A percentile compares a stretch with the other conserved stretches of the same genome.
These are phyloP conservation scores for Cataglyphis livida DNA, from an alignment of 2,888 invertebrate genomes.

Conservation along the genomic window DNA sequence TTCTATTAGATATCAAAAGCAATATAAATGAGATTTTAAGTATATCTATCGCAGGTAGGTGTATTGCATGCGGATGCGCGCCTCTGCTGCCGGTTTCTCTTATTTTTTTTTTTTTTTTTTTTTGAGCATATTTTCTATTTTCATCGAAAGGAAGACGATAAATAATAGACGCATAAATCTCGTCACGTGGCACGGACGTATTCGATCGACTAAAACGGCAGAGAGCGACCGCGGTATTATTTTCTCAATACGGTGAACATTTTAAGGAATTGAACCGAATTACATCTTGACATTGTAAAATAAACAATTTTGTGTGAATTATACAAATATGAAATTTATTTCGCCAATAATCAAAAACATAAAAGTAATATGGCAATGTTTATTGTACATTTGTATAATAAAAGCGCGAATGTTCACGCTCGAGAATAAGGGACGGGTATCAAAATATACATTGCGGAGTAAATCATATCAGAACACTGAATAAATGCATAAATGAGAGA, in stretches of 20 bases:
- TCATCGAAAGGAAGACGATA: conserved; percentile 74
- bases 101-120: conserved; percentile 45
- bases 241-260: conserved; percentile 64
- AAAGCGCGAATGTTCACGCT: background rate
- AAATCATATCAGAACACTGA: conserved; percentile 43
- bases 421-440: conserved; percentile 13
- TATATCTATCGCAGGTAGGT: conserved; percentile 74
- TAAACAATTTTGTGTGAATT: background rate
- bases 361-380: background rate
- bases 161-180: conserved; percentile 78
- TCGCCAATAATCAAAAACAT: conserved; percentile 18
- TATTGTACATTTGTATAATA: background rate
- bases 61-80: conserved; percentile 52
- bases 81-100: conserved; percentile 23
- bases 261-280: conserved; percentile 47
- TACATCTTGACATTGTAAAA: background rate
- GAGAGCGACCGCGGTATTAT: conserved; percentile 70
- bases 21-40: conserved; percentile 84
- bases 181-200: conserved; percentile 76
- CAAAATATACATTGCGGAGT: conserved; percentile 44
- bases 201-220: conserved; percentile 76
- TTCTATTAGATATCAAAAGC: conserved; percentile 79
- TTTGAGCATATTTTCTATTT: conserved; percentile 77
- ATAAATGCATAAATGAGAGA: conserved; percentile 37
- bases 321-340: conserved; percentile 23